These are phyloP conservation scores for Varecia variegata DNA, from an alignment of 2,797 vertebrate genomes.

Conservation along the genomic window DNA sequence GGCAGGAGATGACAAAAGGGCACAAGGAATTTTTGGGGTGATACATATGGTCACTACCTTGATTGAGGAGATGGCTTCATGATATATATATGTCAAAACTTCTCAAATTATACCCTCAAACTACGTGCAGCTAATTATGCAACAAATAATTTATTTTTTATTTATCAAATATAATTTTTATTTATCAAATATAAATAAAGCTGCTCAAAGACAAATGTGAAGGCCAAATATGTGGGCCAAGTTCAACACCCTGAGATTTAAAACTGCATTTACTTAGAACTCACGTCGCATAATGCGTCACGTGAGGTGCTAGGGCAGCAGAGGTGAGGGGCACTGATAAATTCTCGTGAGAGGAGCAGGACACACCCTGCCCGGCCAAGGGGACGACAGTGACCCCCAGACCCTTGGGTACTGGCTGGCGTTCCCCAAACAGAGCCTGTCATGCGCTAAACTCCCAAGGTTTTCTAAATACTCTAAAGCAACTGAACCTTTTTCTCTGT, in stretches of 20 bases:
- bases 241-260: not conserved
- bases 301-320: fast-evolving
- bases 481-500: not conserved
- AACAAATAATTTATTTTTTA: too few species aligned
- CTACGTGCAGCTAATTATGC: not conserved
- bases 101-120: not conserved
- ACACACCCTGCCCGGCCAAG: not conserved
- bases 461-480: not conserved
- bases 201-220: not conserved
- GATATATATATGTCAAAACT: not conserved
- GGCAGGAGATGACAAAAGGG: not conserved
- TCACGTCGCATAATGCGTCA: fast-evolving
- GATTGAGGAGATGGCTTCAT: not conserved
- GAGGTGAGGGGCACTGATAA: not conserved
- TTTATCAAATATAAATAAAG: not conserved
- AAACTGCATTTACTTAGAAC: not conserved
- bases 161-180: too few species aligned
- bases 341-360: not conserved
- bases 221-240: not conserved
- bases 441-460: not conserved
- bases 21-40: not conserved
- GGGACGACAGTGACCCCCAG: fast-evolving
- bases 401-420: not conserved
- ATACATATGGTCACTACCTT: not conserved
- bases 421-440: not conserved